Base-by-base conservation (phyloP, 2,888 invertebrate genomes). In the Merodon equestris region DNA sequence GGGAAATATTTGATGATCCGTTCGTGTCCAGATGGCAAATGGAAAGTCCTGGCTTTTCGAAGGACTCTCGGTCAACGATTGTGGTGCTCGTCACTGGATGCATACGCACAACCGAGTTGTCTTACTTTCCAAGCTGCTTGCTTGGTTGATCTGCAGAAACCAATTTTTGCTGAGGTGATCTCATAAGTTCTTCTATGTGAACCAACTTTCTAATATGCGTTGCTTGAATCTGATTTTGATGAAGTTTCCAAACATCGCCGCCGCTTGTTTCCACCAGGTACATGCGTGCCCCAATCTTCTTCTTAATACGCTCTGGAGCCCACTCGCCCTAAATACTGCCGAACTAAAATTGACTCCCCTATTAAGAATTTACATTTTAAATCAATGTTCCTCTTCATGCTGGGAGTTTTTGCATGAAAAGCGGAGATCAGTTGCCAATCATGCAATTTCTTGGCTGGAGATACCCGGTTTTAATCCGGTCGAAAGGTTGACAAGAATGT, bases 391-490 rank as follows among this genome's bases (percentile, higher is more conserved):
- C 27, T 27, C 27, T 27, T 27, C 2, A 27, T 27, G 27, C 27
- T 27, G 7, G 7, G 27, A 27, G 27, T 4, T 27, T 27, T 7
- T 0, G 57, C 40, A 17, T 27, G 47, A 19, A 68, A 13, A 14
- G 60, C 38, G 10, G 53, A 60, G 15, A 18, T 40, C n/a, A 7
- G 53, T 53, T 68, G 45, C 2, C 58, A 34, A 36, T 7, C 3
- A 56, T 61, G 61, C 10, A 61, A 44, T 34, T 53, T 45, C 18
- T 73, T 60, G 9, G 42, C 66, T 2, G 47, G 66, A 47, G 66
- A 58, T 42, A 38, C 53, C 47, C 54, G 45, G 42, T 53, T 17
- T 14, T 45, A 15, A 27, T 51, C 36, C 42, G 63, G 61, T 9
- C 66, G 51, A 48, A 66, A 66, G 0, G 60, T 60, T 12, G 48